Conservation (phyloP, 2,797 vertebrate species). For the Characodon lateralis region DNA sequence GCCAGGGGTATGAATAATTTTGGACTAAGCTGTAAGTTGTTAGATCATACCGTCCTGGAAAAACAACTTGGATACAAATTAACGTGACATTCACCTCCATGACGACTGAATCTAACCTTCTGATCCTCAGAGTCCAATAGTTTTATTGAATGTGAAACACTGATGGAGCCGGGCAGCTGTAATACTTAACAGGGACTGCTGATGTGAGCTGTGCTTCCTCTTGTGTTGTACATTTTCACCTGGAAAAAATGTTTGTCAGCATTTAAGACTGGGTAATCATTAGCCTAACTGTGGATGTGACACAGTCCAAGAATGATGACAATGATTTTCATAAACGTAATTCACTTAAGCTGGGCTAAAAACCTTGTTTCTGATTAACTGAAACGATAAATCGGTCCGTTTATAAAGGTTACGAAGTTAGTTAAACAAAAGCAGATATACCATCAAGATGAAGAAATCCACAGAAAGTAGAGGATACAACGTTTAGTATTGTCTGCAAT, state of each 20-base stretch:
- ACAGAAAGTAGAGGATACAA: not conserved
- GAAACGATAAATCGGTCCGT: not conserved
- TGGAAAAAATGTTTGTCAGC: slow-evolving; percentile 66
- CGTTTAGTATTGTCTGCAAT: not conserved
- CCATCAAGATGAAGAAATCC: not conserved
- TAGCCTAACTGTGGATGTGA: slow-evolving; percentile 49
- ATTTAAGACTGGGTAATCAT: slow-evolving; percentile 60
- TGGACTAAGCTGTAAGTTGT: not conserved
- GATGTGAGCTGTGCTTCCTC: slow-evolving; percentile 49
- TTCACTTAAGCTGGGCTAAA: not conserved
- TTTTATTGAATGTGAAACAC: not conserved
- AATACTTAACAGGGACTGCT: slow-evolving; percentile 44
- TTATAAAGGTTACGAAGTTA: not conserved
- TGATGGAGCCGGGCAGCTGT: not conserved
- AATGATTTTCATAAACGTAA: not conserved
- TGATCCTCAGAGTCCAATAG: not conserved
- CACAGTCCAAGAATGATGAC: not conserved
- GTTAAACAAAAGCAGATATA: not conserved
- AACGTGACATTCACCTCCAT: not conserved
- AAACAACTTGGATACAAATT: not conserved
- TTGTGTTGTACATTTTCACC: slow-evolving; percentile 31
- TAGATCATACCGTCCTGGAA: not conserved
- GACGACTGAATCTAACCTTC: not conserved
- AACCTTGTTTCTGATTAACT: not conserved
- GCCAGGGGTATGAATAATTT: not conserved